Base-by-base conservation (phyloP, 1,140 invertebrate species). In the Contarinia nasturtii region DNA sequence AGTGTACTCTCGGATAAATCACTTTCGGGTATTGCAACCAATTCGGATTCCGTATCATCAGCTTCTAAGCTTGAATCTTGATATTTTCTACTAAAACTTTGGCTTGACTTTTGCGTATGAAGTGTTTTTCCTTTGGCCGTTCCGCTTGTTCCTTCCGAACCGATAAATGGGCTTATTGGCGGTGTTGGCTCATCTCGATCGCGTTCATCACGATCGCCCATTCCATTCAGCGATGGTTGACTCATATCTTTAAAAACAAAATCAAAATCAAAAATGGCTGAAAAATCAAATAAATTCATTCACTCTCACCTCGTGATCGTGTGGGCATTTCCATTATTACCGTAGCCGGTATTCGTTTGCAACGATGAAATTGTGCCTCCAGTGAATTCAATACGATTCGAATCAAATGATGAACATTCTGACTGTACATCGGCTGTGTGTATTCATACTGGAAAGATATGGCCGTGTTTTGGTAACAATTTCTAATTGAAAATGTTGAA, bases 311-410 rank as follows among this genome's bases (percentile, higher is more conserved):
- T 69, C 83, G 73, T 1, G 82, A 81, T 55, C 80, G 69, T 5
- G 74, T 74, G 1, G 76, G 68, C 20, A 74, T 67, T 40, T 64
- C 61, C 46, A 64, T 49, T 15, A 63, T 57, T 34, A 85, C 72
- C 49, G 80, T 80, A 11, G 82, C 78, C 33, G 84, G 80, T 47
- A 86, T 79, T 50, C 82, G 72, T 53, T 79, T 76, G 59, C 87
- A 91, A 41, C 80, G 76, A 72, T 89, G 89, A 61, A 88, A 82
- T 57, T 96, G 90, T 17, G 82, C 77, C 56, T 94, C 84, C 42
- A 98, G 61, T 0, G 91, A 95, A 60, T 93, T 92, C 43, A 98
- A 72, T n/a, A 96, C 82, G 53, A 96, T 88, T 55, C 81, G 76
- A 37, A 98, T 79, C 41, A 95, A 68, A 1, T 79, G 73, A 49